phyloP scores from a whole-genome alignment of 2,888 invertebrate species.

The Trissolcus japonicus region DNA sequence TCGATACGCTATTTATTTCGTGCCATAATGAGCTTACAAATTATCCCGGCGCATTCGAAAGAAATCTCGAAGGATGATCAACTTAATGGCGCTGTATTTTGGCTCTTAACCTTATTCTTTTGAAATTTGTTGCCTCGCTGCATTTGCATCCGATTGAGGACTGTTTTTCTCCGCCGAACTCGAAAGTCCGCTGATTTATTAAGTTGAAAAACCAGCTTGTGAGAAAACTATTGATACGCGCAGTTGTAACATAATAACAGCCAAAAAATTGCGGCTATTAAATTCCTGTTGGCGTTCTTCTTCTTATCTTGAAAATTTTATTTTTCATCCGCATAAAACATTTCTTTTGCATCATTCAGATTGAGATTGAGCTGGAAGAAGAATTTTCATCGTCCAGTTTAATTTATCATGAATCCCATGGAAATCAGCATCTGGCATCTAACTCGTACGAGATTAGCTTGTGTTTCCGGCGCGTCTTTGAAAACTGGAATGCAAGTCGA shows the following conservation, averaged over 20 bases:
- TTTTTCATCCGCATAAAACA: too few relatives aligned
- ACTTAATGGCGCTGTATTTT: slow-evolving; percentile 38
- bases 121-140: slow-evolving; percentile 19
- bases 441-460: slow-evolving; percentile 21
- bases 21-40: slow-evolving; percentile 53
- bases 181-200: not conserved
- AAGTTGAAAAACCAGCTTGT: slow-evolving; percentile 2
- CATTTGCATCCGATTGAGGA: slow-evolving; percentile 8
- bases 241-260: too few relatives aligned
- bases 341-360: too few relatives aligned
- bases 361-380: too few relatives aligned
- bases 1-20: slow-evolving; percentile 55
- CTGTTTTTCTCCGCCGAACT: not conserved
- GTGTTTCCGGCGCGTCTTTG: slow-evolving; percentile 43
- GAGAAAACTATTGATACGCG: too few relatives aligned
- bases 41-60: slow-evolving; percentile 38
- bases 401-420: too few relatives aligned
- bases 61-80: slow-evolving; percentile 48
- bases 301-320: too few relatives aligned
- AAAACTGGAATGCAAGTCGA: slow-evolving; percentile 40
- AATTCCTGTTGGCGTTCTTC: too few relatives aligned
- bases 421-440: too few relatives aligned
- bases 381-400: too few relatives aligned
- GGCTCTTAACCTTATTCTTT: slow-evolving; percentile 34
- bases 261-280: too few relatives aligned